These are phyloP conservation scores for Drosophila phalerata DNA, from an alignment of 2,888 invertebrate species.

Conservation along the genomic window DNA sequence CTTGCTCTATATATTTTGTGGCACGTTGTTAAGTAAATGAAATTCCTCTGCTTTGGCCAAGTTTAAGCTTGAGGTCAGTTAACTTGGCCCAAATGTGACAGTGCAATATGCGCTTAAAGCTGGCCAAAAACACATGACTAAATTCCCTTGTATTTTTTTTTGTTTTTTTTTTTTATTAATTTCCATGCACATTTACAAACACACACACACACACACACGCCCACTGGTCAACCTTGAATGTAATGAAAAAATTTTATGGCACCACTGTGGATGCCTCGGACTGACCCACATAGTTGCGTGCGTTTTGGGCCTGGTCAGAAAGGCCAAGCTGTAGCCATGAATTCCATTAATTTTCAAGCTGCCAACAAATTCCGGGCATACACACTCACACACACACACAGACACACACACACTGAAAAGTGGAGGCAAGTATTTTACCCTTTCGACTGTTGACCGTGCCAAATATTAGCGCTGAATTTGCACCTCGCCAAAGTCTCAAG, in stretches of 20 bases:
- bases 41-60: slow-evolving; percentile 51
- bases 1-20: slow-evolving; percentile 52
- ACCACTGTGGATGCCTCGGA: slow-evolving; percentile 54
- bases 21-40: slow-evolving; percentile 63
- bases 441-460: slow-evolving; percentile 63
- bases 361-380: slow-evolving; percentile 65
- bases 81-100: slow-evolving; percentile 56
- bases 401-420: slow-evolving; percentile 38
- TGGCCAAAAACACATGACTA: slow-evolving; percentile 1
- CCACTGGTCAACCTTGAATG: slow-evolving; percentile 74
- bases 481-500: slow-evolving; percentile 48
- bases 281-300: slow-evolving; percentile 73
- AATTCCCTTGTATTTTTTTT: neutral
- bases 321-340: slow-evolving; percentile 74
- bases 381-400: slow-evolving; percentile 38
- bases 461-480: slow-evolving; percentile 74
- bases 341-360: slow-evolving; percentile 82
- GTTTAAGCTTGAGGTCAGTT: slow-evolving; percentile 30
- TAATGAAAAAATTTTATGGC: slow-evolving; percentile 80
- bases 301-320: slow-evolving; percentile 63
- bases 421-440: slow-evolving; percentile 71
- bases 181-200: slow-evolving; percentile 49
- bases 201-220: slow-evolving; percentile 17
- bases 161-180: slow-evolving; percentile 57
- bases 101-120: slow-evolving; percentile 58